Percentiles rank a stretch among this genome's conserved stretches.
Conservation (phyloP, 1,140 invertebrate genomes). For the Dendrolimus punctatus region DNA sequence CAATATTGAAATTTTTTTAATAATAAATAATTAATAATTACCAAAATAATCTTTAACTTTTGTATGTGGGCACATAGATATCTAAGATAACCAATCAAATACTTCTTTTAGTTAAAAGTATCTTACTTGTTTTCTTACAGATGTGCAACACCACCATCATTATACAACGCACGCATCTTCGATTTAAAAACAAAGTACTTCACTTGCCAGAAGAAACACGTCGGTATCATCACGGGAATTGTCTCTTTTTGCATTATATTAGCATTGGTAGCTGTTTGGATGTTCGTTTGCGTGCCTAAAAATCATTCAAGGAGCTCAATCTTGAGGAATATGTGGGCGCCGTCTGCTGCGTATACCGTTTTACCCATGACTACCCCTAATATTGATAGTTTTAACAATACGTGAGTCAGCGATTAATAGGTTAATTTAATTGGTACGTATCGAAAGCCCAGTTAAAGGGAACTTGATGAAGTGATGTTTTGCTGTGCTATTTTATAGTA, state of each 20-base stretch:
- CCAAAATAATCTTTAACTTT: too few species aligned
- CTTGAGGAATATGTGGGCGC: constrained; percentile 20
- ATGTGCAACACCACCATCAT: constrained; percentile 36
- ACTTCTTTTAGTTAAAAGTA: not conserved
- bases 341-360: constrained; percentile 29
- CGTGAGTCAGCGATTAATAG: too few species aligned
- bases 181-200: constrained; percentile 45
- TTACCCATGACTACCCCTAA: constrained; percentile 25
- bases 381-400: not conserved
- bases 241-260: constrained; percentile 31
- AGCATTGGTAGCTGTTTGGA: constrained; percentile 33
- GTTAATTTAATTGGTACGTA: too few species aligned
- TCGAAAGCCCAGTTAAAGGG: too few species aligned
- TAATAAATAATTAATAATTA: too few species aligned
- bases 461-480: too few species aligned
- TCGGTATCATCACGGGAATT: constrained; percentile 27
- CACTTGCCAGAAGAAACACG: constrained; percentile 20
- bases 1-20: too few species aligned
- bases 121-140: constrained; percentile 32
- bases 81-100: not conserved
- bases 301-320: constrained; percentile 22
- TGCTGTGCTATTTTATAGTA: too few species aligned
- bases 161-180: constrained; percentile 46
- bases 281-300: constrained; percentile 37
- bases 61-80: not conserved